Percentiles rank a stretch among this genome's conserved stretches.
Conservation (phyloP, 2,113 vertebrate species). For the Otus sunia region DNA sequence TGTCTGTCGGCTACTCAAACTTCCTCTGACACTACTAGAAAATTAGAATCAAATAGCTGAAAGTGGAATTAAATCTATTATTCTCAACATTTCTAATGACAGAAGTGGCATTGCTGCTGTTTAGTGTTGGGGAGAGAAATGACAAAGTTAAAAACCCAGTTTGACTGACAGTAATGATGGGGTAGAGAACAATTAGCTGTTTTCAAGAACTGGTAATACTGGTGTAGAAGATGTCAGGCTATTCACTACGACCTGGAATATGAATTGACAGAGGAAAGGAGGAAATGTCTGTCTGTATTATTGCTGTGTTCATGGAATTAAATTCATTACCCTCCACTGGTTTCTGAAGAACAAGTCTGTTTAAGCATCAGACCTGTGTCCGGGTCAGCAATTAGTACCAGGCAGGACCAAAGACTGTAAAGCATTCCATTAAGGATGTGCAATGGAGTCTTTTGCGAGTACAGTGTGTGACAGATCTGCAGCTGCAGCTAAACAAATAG, state of each 20-base stretch:
- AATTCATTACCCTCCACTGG: neutral
- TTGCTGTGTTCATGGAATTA: neutral
- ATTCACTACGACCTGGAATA: neutral
- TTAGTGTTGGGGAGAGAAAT: neutral
- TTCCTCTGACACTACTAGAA: neutral
- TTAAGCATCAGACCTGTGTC: neutral
- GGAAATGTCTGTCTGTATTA: neutral
- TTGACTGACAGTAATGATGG: neutral
- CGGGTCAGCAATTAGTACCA: neutral
- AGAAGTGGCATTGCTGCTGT: neutral
- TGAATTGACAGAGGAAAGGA: neutral
- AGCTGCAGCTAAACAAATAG: slow-evolving; percentile 4
- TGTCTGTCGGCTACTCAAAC: neutral
- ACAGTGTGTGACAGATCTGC: neutral
- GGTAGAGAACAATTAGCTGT: neutral
- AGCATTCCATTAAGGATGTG: neutral
- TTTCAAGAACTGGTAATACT: neutral
- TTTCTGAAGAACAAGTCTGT: neutral
- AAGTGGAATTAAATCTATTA: neutral
- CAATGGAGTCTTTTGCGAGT: neutral
- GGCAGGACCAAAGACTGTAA: neutral
- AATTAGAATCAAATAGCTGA: neutral
- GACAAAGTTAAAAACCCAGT: neutral
- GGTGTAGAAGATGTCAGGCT: neutral
- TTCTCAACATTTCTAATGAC: neutral